Base-by-base conservation (phyloP, 2,113 vertebrate species). In the Peromyscus maniculatus region DNA sequence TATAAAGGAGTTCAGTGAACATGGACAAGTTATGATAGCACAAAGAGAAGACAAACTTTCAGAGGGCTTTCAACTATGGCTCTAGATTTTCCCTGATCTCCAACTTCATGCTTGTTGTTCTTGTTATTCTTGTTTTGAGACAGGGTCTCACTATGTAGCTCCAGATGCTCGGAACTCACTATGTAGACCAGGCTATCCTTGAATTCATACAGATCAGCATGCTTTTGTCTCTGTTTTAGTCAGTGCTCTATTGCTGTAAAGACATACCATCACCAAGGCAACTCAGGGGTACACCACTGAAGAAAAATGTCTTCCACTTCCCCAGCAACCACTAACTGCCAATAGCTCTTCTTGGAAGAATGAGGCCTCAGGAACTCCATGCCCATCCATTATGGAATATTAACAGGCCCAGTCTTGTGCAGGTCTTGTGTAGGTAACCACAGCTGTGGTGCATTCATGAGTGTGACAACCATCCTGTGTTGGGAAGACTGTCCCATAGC, bases 31-130 rank as follows among this genome's bases (percentile, higher is more conserved):
- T 89, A 82, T 77, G 12, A 59, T 74, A 39, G 52, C 49, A 52
- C 33, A 28, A 59, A 93, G n/a, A 86, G 88, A 89, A 89, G 84
- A 93, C 43, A 92, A 75, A 97, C n/a, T 71, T 94, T n/a, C 77
- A 91, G 67, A 72, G 31, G 22, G 12, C 43, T 96, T 96, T 97
- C 88, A 71, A 66, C 86, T 91, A 33, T 91, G 43, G 26, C 74
- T 90, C 36, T 49, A 59, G 9, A 88, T 94, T 96, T 80, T 21
- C 89, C 78, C 33, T 88, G 36, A 90, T 89, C 46, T 33, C 84
- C 31, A 90, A 22, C 2, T 87, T 59, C 4, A 74, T 66, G 49
- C 33, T 69, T 86, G 11, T 26, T 59, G 55, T 39, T 83, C 55
- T 55, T 83, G 36, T 10, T 87, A 39, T 49, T 49, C 52, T 52